These are phyloP conservation scores for Aethina tumida DNA, from an alignment of 1,140 invertebrate species.

Conservation along the genomic window DNA sequence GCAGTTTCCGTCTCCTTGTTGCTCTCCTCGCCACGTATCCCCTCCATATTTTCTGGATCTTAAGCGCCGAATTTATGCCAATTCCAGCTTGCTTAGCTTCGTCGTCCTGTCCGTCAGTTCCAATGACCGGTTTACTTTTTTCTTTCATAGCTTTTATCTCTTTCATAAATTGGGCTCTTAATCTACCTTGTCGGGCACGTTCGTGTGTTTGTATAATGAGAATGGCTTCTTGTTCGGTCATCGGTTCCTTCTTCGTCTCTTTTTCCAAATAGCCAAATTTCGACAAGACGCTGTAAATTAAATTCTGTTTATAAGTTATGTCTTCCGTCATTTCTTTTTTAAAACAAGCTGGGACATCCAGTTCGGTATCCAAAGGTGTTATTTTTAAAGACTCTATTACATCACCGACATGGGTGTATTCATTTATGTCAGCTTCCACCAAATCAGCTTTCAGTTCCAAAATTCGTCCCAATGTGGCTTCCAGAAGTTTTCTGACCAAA, in stretches of 20 bases:
- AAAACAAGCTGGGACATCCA: slow-evolving; percentile 59
- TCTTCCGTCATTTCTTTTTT: slow-evolving; percentile 53
- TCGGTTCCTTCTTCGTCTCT: slow-evolving; percentile 40
- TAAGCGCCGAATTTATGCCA: slow-evolving; percentile 54
- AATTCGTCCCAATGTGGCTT: slow-evolving; percentile 68
- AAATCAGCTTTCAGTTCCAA: slow-evolving; percentile 68
- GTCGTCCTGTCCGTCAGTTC: slow-evolving; percentile 33
- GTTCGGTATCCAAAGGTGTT: slow-evolving; percentile 42
- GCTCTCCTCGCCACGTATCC: slow-evolving; percentile 62
- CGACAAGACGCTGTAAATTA: slow-evolving; percentile 53
- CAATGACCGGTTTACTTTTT: slow-evolving; percentile 48
- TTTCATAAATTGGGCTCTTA: slow-evolving; percentile 82
- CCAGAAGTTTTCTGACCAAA: slow-evolving; percentile 66
- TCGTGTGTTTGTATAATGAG: slow-evolving; percentile 82
- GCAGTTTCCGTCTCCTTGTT: slow-evolving; percentile 56
- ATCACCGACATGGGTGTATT: slow-evolving; percentile 80
- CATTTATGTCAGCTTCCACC: slow-evolving; percentile 74
- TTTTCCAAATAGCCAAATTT: slow-evolving; percentile 59
- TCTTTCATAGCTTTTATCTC: slow-evolving; percentile 73
- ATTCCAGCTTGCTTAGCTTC: slow-evolving; percentile 37
- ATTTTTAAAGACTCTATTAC: slow-evolving; percentile 49
- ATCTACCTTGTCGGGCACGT: slow-evolving; percentile 75
- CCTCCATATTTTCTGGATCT: slow-evolving; percentile 74
- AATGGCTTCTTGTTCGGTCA: slow-evolving; percentile 77
- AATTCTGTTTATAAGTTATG: slow-evolving; percentile 46